A percentile compares a stretch with the other conserved stretches of the same genome.
phyloP scores from a whole-genome alignment of 2,113 vertebrate species.

The Brachypodius melanocephalos region DNA sequence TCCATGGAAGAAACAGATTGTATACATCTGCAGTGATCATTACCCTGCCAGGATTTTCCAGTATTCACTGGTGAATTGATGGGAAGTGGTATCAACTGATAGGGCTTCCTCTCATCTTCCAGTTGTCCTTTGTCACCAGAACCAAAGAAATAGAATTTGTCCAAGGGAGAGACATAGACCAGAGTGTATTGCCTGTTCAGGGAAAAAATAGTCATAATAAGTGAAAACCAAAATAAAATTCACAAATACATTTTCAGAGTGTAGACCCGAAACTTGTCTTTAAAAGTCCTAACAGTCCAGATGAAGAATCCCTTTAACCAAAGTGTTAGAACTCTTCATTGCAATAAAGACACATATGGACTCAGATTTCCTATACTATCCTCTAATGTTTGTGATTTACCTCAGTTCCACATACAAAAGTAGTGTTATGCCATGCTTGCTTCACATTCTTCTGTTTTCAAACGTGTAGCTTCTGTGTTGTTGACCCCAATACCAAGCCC shows the following conservation, averaged over 20 bases:
- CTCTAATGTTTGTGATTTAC: neutral
- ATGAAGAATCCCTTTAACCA: neutral
- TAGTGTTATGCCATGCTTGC: neutral
- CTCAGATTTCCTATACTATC: neutral
- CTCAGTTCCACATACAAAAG: neutral
- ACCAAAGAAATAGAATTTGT: slow-evolving; percentile 73
- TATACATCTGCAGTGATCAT: neutral
- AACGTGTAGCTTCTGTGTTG: neutral
- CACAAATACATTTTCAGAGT: neutral
- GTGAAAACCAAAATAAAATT: neutral
- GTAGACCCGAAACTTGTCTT: neutral
- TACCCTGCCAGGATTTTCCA: neutral
- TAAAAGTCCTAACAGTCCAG: neutral
- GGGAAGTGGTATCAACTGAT: slow-evolving; percentile 62
- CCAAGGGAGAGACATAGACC: slow-evolving; percentile 60
- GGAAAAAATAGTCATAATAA: neutral
- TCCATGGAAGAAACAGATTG: neutral
- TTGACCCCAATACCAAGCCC: neutral
- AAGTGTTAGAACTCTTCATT: neutral
- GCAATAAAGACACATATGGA: neutral
- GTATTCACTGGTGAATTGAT: neutral
- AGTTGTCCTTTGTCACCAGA: slow-evolving; percentile 43
- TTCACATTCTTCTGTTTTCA: neutral
- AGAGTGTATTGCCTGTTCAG: slow-evolving; percentile 72
- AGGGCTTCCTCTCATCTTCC: neutral